Base-by-base conservation (phyloP, 2,113 vertebrate genomes). In the Apaloderma vittatum region DNA sequence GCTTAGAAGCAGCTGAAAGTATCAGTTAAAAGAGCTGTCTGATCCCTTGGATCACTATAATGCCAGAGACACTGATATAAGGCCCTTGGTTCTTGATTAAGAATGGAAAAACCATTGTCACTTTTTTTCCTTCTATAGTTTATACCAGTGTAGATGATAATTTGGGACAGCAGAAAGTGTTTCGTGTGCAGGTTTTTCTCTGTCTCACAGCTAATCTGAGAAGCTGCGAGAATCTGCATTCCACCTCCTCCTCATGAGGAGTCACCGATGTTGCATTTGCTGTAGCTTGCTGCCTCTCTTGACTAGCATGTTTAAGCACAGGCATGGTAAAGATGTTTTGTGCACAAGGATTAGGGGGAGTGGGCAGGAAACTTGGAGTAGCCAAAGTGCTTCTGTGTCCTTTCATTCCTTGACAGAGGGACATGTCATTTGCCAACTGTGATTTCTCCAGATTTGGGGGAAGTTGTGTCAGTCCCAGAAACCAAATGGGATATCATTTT, bases 401-500 rank as follows among this genome's bases (percentile, higher is more conserved):
- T 46, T 86, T 30, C 16, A 30, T 27, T 66, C 7, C 18, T 10
- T 63, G 30, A 30, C 16, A 30, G 45, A 24, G 8, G 8, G 12
- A 61, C 8, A 48, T 24, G n/a, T 3, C 11, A 11, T 37, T 34
- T 68, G 32, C 13, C 22, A 63, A n/a, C 4, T 36, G 12, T 24
- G n/a, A 32, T 29, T 80, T n/a, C 30, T 30, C 6, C 7, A 20
- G 9, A 40, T 1, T 4, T 3, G 1, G 40, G 15, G n/a, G 15
- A 74, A 71, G 20, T 9, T 23, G 0, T 10, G 10, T 17, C 43
- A 54, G 15, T 3, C 15, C 21, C 49, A 13, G 22, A 27, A 37
- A 21, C 15, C 11, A 40, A 40, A 40, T 7, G 30, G 23, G 14
- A 7, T 45, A 32, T 6, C 6, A 3, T 68, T 82, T 79, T 4